These are phyloP conservation scores for Catharus bicknelli DNA, from an alignment of 2,113 vertebrate species.

Conservation along the genomic window DNA sequence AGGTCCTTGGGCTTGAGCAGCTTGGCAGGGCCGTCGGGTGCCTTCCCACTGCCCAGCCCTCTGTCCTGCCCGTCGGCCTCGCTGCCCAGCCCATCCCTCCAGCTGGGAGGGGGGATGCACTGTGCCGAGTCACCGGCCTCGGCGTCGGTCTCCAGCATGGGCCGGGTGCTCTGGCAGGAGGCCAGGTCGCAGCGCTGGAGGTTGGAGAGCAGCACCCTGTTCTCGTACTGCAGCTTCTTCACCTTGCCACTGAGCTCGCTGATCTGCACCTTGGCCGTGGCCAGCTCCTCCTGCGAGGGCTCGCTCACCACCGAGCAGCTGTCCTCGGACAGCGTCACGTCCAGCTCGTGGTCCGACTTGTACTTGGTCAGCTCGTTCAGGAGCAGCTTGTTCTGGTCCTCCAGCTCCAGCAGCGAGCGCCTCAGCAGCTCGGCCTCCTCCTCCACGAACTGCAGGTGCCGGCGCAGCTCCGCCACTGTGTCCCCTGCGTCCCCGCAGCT, in stretches of 20 bases:
- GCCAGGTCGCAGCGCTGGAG: constrained; percentile 94
- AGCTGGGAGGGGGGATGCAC: constrained; percentile 81
- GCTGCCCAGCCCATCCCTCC: constrained; percentile 72
- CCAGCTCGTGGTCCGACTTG: constrained; percentile 86
- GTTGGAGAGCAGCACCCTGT: constrained; percentile 94
- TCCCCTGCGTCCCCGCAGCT: constrained; percentile 82
- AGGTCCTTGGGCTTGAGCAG: constrained; percentile 82
- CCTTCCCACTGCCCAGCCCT: constrained; percentile 15
- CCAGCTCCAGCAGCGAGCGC: constrained; percentile 91
- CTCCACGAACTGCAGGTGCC: constrained; percentile 97
- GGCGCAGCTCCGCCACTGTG: constrained; percentile 87
- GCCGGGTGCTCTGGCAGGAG: constrained; percentile 84
- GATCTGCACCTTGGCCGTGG: constrained; percentile 88
- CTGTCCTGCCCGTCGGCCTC: constrained; percentile 74
- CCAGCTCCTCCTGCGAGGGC: constrained; percentile 89
- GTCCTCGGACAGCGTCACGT: constrained; percentile 79
- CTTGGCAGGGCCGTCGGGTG: background rate
- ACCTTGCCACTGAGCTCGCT: constrained; percentile 92
- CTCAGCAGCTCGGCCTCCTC: constrained; percentile 95
- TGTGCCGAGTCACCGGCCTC: constrained; percentile 92
- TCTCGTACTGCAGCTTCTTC: constrained; percentile 99
- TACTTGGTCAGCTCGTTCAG: constrained; percentile 93
- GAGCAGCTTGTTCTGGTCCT: constrained; percentile 97
- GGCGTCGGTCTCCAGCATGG: constrained; percentile 87
- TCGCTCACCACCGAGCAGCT: constrained; percentile 86